Base-by-base conservation (phyloP, 2,797 vertebrate genomes). In the Chaunax sp. region DNA sequence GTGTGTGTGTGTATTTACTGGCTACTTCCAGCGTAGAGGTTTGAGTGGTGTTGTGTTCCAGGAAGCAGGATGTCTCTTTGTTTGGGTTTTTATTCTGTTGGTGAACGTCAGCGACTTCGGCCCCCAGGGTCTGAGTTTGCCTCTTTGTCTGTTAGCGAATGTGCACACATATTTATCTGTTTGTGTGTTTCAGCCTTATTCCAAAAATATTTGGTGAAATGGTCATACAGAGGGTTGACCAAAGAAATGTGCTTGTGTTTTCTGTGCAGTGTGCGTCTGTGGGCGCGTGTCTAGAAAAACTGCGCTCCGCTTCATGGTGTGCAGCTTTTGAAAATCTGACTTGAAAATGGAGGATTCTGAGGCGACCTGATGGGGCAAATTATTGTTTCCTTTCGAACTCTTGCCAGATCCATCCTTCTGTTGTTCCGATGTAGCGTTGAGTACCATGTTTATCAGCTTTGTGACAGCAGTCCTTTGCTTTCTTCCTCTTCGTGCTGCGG, bases 61-160 rank as follows among this genome's bases (percentile, higher is more conserved):
- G 90, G 87, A 90, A 90, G 85, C 90, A 90, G 90, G 89, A 91
- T 86, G 91, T 90, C 81, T 90, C 88, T 89, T 93, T 93, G 90
- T 93, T 92, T 92, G 88, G 75, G 86, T 89, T 89, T n/a, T 83
- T 87, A 83, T 88, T 87, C 77, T 74, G 82, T 75, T 83, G 78
- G 81, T 79, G 81, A 87, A 75, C 49, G 75, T 90, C 89, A 78
- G 89, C 87, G 50, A 67, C 78, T 46, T 68, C 63, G 45, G 69
- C 85, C 84, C 72, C 81, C 52, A 23, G 81, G 74, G 80, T 78
- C 33, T 63, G 30, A 38, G 65, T 61, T 56, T 72, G 74, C 51
- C 33, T 77, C 75, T 83, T 69, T 74, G 75, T 78, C 64, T 74
- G 20, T 65, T 55, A 5, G 55, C 16, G 52, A 63, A 65, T 25